Evolutionary conservation across 2,113 vertebrate genomes (phyloP).

Genomic region (Turdus rufiventris): DNA sequence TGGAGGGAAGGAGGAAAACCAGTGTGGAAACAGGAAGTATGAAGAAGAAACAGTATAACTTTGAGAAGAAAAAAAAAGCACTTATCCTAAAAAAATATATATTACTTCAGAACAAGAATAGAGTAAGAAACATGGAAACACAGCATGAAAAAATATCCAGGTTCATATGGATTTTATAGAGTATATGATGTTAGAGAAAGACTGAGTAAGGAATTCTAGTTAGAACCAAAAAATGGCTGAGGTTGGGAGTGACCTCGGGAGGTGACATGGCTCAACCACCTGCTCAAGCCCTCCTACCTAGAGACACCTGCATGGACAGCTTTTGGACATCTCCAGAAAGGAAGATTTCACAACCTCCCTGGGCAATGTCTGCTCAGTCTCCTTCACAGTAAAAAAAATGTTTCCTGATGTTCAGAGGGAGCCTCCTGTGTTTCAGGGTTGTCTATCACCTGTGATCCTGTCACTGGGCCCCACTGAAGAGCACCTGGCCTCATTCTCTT

Average conservation of each 20-base stretch:
- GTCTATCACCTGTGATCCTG: not conserved
- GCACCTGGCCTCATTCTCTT: not conserved
- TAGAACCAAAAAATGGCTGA: not conserved
- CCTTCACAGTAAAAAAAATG: not conserved
- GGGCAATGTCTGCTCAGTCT: not conserved
- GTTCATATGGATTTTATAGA: not conserved
- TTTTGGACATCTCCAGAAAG: not conserved
- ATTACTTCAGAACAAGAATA: not conserved
- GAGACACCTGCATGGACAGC: not conserved
- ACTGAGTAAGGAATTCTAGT: not conserved
- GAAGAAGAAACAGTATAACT: not conserved
- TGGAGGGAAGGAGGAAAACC: not conserved
- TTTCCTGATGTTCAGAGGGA: not conserved
- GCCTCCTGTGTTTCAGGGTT: not conserved
- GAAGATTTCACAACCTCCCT: not conserved
- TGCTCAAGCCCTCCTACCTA: not conserved
- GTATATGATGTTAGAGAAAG: not conserved
- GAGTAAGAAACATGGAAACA: not conserved
- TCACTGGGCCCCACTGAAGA: not conserved
- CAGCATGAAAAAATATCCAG: not conserved
- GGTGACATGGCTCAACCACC: rapidly evolving
- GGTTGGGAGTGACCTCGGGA: not conserved
- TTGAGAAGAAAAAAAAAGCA: rapidly evolving
- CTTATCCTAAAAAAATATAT: not conserved
- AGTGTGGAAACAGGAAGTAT: not conserved